Evolutionary conservation across 2,888 invertebrate genomes (phyloP).

Genomic region (Metellina segmentata): DNA sequence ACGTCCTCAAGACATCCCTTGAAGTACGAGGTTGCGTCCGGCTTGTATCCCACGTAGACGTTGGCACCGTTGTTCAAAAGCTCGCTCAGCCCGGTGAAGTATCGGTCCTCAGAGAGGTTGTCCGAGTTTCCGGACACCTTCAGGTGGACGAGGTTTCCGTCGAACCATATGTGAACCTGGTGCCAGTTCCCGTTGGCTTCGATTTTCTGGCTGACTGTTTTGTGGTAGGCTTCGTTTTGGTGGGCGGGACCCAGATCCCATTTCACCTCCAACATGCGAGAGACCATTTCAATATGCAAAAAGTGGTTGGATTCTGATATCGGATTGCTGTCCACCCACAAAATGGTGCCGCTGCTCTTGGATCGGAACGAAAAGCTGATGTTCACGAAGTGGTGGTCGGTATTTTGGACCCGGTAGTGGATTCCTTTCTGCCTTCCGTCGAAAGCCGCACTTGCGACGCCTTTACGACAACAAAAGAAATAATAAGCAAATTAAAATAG

Average conservation of each 20-base stretch:
- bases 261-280: constrained; percentile 51
- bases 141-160: constrained; percentile 58
- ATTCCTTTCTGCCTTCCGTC: constrained; percentile 68
- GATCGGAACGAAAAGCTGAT: constrained; percentile 71
- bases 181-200: constrained; percentile 68
- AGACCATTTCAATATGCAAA: constrained; percentile 58
- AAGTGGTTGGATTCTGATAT: constrained; percentile 37
- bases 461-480: constrained; percentile 6
- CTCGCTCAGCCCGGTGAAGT: constrained; percentile 51
- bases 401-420: constrained; percentile 52
- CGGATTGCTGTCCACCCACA: constrained; percentile 49
- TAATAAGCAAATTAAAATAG: no score
- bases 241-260: constrained; percentile 64
- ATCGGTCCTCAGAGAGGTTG: constrained; percentile 65
- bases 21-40: constrained; percentile 16
- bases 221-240: constrained; percentile 58
- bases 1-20: constrained; percentile 93
- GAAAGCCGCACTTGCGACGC: constrained; percentile 72
- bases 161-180: constrained; percentile 63
- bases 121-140: constrained; percentile 51
- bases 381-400: constrained; percentile 34
- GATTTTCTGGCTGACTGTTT: constrained; percentile 70
- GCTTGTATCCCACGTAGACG: constrained; percentile 63
- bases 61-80: constrained; percentile 59
- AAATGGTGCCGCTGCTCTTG: constrained; percentile 56